Percentiles rank a stretch among this genome's conserved stretches.
Conservation (phyloP, 1,140 invertebrate species). For the Zophobas atratus region DNA sequence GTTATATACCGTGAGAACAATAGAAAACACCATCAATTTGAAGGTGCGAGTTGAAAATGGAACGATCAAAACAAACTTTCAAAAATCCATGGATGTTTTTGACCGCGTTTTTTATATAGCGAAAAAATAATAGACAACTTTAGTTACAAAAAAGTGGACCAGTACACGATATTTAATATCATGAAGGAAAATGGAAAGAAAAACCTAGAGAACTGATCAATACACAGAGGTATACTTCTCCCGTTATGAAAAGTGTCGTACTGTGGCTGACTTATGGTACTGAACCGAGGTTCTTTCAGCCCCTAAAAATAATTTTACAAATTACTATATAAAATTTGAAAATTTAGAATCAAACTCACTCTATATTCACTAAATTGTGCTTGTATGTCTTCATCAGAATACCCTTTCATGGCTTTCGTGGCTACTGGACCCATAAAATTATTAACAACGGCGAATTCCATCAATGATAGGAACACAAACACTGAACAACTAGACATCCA, state of each 20-base stretch:
- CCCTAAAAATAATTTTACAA: slow-evolving; percentile 63
- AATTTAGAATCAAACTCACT: slow-evolving; percentile 67
- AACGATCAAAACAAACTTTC: too few relatives aligned
- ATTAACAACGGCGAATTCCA: slow-evolving; percentile 94
- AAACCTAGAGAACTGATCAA: slow-evolving; percentile 89
- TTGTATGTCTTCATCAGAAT: slow-evolving; percentile 87
- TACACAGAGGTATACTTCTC: slow-evolving; percentile 86
- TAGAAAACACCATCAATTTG: too few relatives aligned
- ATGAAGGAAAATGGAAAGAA: slow-evolving; percentile 92
- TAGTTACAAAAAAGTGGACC: slow-evolving; percentile 83
- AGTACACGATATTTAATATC: slow-evolving; percentile 90
- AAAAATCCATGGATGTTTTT: too few relatives aligned
- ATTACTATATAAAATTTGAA: slow-evolving; percentile 5
- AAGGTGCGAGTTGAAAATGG: too few relatives aligned
- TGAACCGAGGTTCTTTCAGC: slow-evolving; percentile 70
- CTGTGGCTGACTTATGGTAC: slow-evolving; percentile 73
- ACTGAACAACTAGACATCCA: slow-evolving; percentile 96
- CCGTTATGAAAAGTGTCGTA: slow-evolving; percentile 90
- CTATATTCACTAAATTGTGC: slow-evolving; percentile 83
- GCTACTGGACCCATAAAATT: slow-evolving; percentile 92
- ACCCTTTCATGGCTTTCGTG: slow-evolving; percentile 91
- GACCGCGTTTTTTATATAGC: too few relatives aligned
- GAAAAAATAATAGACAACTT: too few relatives aligned
- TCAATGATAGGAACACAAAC: slow-evolving; percentile 92
- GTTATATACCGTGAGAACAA: too few relatives aligned